Conservation (phyloP, 2,888 invertebrate species). For the Thysanoteuthis rhombus region DNA sequence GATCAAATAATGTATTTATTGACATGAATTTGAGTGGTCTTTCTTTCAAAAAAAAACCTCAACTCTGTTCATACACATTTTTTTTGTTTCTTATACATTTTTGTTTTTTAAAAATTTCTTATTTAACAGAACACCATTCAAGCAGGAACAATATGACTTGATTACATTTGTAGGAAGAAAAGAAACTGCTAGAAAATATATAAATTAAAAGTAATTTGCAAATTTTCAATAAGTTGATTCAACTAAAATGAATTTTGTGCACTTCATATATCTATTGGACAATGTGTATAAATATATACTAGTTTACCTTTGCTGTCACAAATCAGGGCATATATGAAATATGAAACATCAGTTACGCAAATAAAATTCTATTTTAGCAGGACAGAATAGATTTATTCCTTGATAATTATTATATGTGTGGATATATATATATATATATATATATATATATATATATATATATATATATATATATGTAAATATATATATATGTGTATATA, state of each 20-base stretch:
- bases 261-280: not conserved
- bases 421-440: too few species aligned
- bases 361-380: too few species aligned
- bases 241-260: not conserved
- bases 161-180: not conserved
- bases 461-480: too few species aligned
- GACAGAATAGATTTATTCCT: too few species aligned
- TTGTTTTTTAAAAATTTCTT: not conserved
- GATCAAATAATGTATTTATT: conserved; percentile 49
- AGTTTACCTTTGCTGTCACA: too few species aligned
- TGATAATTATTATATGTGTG: too few species aligned
- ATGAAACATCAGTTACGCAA: too few species aligned
- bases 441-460: too few species aligned
- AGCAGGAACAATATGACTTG: conserved; percentile 12
- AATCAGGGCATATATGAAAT: too few species aligned
- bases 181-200: not conserved
- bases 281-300: too few species aligned
- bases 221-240: not conserved
- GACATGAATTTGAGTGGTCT: conserved; percentile 43
- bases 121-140: not conserved
- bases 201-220: not conserved
- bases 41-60: not conserved
- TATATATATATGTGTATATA: too few species aligned
- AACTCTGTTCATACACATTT: not conserved
- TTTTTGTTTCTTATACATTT: not conserved